Base-by-base conservation (phyloP, 64 coral and sea anemone species). In the Pocillopora verrucosa region DNA sequence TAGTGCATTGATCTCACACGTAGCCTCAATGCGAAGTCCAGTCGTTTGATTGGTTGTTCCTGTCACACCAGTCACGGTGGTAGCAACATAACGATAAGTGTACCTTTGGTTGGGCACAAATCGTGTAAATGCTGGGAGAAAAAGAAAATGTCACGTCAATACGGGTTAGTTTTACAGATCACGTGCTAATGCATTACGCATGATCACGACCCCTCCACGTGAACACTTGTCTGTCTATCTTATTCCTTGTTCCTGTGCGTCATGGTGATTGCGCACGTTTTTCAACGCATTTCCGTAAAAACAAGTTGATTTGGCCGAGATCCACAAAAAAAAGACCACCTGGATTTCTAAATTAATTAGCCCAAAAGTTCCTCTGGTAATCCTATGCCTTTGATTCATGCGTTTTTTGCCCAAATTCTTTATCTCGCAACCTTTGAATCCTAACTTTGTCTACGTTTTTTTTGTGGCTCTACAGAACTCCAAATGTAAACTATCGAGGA, bases 1-100 rank as follows among this genome's bases (percentile, higher is more conserved):
- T 4, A 84, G n/a, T 9, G 19, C 78, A 22, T 93, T 72, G n/a
- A 93, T 73, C 61, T 68, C 12, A 60, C 85, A 92, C 64, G 30
- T 87, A 17, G 93, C 93, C 64, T 84, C 60, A 34, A 95, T 80
- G 25, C 82, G 88, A 10, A 91, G 60, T 58, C 89, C 93, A 14
- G 89, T 88, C 16, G 73, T 95, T 34, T 95, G 76, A 19, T 92
- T 87, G 13, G 93, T 84, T 45, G 78, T 73, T 38, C 93, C 93
- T 51, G 78, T 74, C 67, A 95, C 65, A 19, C 84, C 89, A 51
- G 93, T 95, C 35, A 73, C 59, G 9, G 84, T 91, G 5, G 78
- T 95, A 26, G 89, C 93, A 15, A 95, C 89, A 95, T 95, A 95
- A 9, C 65, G 78, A 74, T 95, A 95, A 9, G 78, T 82, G 51